These are phyloP conservation scores for Silurus lanzhouensis DNA, from an alignment of 2,797 vertebrate species.

Conservation along the genomic window DNA sequence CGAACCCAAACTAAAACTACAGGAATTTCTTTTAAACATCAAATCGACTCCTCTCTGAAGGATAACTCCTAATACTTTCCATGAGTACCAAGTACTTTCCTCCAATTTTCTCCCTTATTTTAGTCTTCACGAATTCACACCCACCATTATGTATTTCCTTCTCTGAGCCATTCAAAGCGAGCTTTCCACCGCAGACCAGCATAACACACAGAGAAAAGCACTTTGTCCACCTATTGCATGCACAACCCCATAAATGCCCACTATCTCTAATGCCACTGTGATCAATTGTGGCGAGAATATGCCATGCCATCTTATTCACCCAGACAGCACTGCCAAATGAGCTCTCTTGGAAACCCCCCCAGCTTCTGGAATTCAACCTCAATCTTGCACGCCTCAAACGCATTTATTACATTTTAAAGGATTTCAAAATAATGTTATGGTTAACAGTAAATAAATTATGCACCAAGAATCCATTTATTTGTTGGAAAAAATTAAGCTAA, in stretches of 20 bases:
- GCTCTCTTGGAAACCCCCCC: not conserved
- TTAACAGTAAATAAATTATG: not conserved
- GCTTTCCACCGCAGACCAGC: not conserved
- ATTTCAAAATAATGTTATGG: not conserved
- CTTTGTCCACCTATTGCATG: not conserved
- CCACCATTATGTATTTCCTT: not conserved
- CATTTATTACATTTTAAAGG: not conserved
- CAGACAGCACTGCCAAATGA: not conserved
- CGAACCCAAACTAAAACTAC: not conserved
- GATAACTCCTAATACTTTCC: not conserved
- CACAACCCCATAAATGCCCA: not conserved
- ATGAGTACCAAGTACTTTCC: not conserved
- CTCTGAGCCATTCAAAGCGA: not conserved
- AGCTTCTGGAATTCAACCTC: not conserved
- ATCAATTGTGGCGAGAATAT: not conserved
- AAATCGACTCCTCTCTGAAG: not conserved
- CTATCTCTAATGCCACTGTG: not conserved
- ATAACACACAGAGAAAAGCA: not conserved
- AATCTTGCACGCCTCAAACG: not conserved
- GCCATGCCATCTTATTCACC: not conserved
- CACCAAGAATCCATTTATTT: not conserved
- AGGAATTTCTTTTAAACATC: not conserved
- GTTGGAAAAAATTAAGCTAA: not conserved
- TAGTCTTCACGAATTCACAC: not conserved
- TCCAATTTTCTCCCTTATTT: not conserved